Evolutionary conservation across 92 coral and sea anemone genomes (phyloP).

Genomic region (Actinostola sp.): DNA sequence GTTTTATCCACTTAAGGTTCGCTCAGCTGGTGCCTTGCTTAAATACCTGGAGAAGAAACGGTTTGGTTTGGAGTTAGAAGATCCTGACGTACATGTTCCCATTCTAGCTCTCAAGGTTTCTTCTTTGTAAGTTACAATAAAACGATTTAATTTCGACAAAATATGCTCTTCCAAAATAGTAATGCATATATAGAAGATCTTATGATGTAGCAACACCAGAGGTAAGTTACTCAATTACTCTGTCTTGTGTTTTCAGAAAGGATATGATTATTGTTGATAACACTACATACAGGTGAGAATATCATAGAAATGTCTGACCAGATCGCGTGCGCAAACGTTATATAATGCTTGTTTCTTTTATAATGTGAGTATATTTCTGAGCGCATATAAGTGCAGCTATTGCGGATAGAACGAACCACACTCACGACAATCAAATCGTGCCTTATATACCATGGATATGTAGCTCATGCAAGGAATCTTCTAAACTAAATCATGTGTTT

Average conservation of each 20-base stretch:
- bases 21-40: slow-evolving; percentile 93
- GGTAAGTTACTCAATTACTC: background rate
- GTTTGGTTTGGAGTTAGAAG: slow-evolving; percentile 94
- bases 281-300: slow-evolving; percentile 83
- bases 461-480: too few species aligned
- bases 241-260: slow-evolving; percentile 41
- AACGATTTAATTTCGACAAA: background rate
- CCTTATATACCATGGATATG: too few species aligned
- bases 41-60: slow-evolving; percentile 92
- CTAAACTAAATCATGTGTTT: too few species aligned
- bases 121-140: slow-evolving; percentile 71
- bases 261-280: slow-evolving; percentile 88
- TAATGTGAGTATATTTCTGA: background rate
- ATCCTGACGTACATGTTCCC: slow-evolving; percentile 88
- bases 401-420: too few species aligned
- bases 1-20: slow-evolving; percentile 53
- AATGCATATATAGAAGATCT: too few species aligned
- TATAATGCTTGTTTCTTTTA: too few species aligned
- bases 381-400: too few species aligned
- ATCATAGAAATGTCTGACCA: background rate
- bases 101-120: slow-evolving; percentile 84
- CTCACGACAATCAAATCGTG: too few species aligned
- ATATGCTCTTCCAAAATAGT: too few species aligned
- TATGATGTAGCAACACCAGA: background rate
- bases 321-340: background rate